phyloP scores from a whole-genome alignment of 2,888 invertebrate genomes.

The Yponomeuta evonymella region DNA sequence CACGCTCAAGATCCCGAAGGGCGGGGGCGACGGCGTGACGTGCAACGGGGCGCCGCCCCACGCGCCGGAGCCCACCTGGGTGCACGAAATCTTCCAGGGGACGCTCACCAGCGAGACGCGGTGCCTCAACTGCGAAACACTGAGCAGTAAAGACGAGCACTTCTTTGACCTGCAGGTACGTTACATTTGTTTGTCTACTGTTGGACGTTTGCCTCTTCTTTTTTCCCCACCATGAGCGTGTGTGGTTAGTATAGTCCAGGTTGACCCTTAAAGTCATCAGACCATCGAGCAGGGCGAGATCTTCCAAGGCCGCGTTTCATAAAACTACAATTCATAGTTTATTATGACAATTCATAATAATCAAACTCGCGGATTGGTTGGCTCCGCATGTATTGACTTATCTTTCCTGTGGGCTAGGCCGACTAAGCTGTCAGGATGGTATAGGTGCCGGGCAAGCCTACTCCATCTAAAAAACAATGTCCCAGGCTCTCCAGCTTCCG shows the following conservation, averaged over 20 bases:
- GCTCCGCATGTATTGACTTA: too few relatives aligned
- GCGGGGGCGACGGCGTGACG: slow-evolving; percentile 55
- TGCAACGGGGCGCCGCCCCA: slow-evolving; percentile 64
- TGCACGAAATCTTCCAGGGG: slow-evolving; percentile 99
- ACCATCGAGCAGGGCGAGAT: slow-evolving; percentile 99
- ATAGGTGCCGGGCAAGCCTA: too few relatives aligned
- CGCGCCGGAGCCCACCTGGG: slow-evolving; percentile 95
- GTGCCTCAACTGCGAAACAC: slow-evolving; percentile 99
- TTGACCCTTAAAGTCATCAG: slow-evolving; percentile 39
- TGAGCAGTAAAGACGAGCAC: slow-evolving; percentile 99
- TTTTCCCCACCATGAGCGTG: too few relatives aligned
- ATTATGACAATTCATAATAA: too few relatives aligned
- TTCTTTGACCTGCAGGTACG: slow-evolving; percentile 94
- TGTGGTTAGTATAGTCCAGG: too few relatives aligned
- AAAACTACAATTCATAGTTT: too few relatives aligned
- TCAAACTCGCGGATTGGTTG: too few relatives aligned
- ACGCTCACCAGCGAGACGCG: slow-evolving; percentile 99
- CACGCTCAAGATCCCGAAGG: slow-evolving; percentile 78
- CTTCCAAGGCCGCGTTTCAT: slow-evolving; percentile 88
- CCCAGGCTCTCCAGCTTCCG: too few relatives aligned
- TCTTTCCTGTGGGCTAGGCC: too few relatives aligned
- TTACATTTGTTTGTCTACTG: neutral
- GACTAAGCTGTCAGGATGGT: too few relatives aligned
- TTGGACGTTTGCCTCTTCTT: too few relatives aligned
- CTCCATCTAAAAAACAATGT: too few relatives aligned